These are phyloP conservation scores for Pycnomerus fuliginosus DNA, from an alignment of 2,888 invertebrate genomes.

Conservation along the genomic window DNA sequence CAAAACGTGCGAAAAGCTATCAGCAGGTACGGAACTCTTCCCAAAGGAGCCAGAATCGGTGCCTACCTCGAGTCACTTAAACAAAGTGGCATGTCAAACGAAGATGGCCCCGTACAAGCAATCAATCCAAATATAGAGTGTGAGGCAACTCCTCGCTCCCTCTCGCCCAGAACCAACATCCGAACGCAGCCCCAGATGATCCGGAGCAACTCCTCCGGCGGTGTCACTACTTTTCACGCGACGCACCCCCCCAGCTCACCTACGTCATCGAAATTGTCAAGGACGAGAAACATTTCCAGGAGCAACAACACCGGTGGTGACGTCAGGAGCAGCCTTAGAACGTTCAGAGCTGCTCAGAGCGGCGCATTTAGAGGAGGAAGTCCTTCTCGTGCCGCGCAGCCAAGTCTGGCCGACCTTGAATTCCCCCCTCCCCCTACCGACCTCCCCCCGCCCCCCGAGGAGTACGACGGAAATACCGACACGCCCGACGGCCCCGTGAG, in stretches of 20 bases:
- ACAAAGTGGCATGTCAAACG: slow-evolving; percentile 66
- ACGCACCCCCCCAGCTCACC: slow-evolving; percentile 61
- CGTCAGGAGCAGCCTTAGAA: slow-evolving; percentile 49
- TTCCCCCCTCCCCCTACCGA: slow-evolving; percentile 85
- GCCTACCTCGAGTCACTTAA: slow-evolving; percentile 93
- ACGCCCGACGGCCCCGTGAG: slow-evolving; percentile 39
- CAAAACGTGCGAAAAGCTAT: slow-evolving; percentile 94
- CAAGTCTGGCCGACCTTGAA: slow-evolving; percentile 78
- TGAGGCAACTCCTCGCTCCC: slow-evolving; percentile 55
- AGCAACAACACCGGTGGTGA: slow-evolving; percentile 55
- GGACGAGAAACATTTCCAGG: slow-evolving; percentile 53
- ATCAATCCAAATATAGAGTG: background rate
- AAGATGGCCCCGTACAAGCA: slow-evolving; percentile 47
- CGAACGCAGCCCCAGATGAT: slow-evolving; percentile 81
- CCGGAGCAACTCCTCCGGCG: slow-evolving; percentile 84
- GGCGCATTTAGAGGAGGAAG: slow-evolving; percentile 56
- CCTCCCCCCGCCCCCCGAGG: slow-evolving; percentile 76
- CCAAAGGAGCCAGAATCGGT: slow-evolving; percentile 94
- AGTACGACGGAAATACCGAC: slow-evolving; percentile 52
- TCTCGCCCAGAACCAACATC: slow-evolving; percentile 66
- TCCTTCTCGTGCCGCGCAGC: slow-evolving; percentile 70
- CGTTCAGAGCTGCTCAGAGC: slow-evolving; percentile 49
- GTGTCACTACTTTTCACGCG: slow-evolving; percentile 64
- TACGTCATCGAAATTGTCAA: slow-evolving; percentile 60
- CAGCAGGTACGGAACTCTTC: slow-evolving; percentile 94